Conservation (phyloP, 2,888 invertebrate species). For the Hartigia nigra region DNA sequence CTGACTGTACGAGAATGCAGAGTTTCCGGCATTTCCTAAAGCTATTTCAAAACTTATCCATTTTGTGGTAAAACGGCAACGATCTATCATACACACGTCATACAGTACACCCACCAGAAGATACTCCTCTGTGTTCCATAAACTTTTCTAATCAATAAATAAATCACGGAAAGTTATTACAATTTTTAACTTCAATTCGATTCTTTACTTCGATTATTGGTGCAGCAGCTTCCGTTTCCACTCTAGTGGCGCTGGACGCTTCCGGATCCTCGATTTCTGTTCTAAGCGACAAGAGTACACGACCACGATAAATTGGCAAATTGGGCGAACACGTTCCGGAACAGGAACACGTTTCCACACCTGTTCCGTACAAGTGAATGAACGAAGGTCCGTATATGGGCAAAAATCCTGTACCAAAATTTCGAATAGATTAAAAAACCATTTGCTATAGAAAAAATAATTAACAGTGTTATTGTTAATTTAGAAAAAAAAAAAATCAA, state of each 20-base stretch:
- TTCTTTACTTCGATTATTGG: constrained; percentile 67
- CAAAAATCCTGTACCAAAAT: constrained; percentile 71
- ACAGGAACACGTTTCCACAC: constrained; percentile 56
- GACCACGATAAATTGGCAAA: constrained; percentile 72
- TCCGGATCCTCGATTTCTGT: constrained; percentile 73
- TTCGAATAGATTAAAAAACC: neutral
- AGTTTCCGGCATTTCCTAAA: constrained; percentile 72
- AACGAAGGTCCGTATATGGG: constrained; percentile 88
- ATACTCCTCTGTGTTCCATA: constrained; percentile 74
- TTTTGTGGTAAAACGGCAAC: constrained; percentile 67
- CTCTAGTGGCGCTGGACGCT: constrained; percentile 61
- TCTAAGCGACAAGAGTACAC: constrained; percentile 77
- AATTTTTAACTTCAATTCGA: neutral
- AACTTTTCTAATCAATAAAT: constrained; percentile 65
- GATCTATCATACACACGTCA: constrained; percentile 77
- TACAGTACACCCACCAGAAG: constrained; percentile 74
- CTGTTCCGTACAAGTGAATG: constrained; percentile 79
- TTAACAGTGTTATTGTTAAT: neutral
- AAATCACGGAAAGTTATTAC: neutral
- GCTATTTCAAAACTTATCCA: constrained; percentile 75
- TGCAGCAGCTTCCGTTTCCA: constrained; percentile 66
- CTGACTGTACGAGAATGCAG: constrained; percentile 46
- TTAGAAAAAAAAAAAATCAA: neutral
- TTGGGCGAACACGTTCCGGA: constrained; percentile 42
- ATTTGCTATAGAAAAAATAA: fast-evolving